Evolutionary conservation across 2,888 invertebrate species (phyloP).

Genomic region (Eristalis tenax): DNA sequence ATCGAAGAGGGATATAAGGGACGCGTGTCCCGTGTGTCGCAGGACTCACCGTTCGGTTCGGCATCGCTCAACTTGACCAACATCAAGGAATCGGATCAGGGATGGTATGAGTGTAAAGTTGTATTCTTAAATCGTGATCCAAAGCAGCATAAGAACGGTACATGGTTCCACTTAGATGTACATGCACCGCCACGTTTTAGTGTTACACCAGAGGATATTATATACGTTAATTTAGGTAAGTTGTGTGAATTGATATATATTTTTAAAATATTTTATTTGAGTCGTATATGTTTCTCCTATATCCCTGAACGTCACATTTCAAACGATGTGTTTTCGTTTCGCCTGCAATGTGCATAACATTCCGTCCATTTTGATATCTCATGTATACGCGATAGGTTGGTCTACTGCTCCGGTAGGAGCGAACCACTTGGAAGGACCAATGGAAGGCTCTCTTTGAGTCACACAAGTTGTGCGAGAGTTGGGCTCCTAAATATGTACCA

Average conservation of each 20-base stretch:
- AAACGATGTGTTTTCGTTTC: too few relatives aligned
- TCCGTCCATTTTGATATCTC: too few relatives aligned
- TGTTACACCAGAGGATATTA: conserved; percentile 96
- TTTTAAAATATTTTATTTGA: too few relatives aligned
- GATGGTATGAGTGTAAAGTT: conserved; percentile 98
- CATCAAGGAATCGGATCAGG: conserved; percentile 95
- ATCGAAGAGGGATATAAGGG: conserved; percentile 97
- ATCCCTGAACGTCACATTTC: too few relatives aligned
- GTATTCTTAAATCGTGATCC: conserved; percentile 97
- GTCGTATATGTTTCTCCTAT: too few relatives aligned
- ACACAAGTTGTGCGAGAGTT: too few relatives aligned
- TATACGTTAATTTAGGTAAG: conserved; percentile 94
- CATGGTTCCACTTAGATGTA: conserved; percentile 99
- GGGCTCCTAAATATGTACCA: too few relatives aligned
- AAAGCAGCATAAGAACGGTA: conserved; percentile 95
- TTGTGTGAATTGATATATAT: conserved; percentile 40
- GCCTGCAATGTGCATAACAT: too few relatives aligned
- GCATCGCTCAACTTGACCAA: conserved; percentile 97
- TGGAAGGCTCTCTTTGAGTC: too few relatives aligned
- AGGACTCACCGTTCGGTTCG: conserved; percentile 93
- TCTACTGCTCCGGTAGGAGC: too few relatives aligned
- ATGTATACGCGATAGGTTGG: too few relatives aligned
- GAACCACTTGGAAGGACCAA: too few relatives aligned
- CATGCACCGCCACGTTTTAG: conserved; percentile 98
- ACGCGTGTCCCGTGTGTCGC: conserved; percentile 93